Percentiles rank a stretch among this genome's conserved stretches.
Conservation (phyloP, 1,140 invertebrate genomes). For the Nasonia giraulti region DNA sequence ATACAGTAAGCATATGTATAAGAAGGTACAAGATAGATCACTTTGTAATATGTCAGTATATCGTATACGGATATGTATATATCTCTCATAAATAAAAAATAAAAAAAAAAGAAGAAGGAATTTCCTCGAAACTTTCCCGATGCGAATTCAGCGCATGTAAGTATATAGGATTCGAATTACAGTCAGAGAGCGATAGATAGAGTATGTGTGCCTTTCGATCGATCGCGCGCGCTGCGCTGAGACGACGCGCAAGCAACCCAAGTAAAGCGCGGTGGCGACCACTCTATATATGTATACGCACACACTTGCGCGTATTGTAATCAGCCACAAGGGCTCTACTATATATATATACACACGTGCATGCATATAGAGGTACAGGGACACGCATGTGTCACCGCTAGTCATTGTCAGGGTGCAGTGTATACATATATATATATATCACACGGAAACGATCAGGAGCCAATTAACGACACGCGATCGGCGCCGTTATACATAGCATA, state of each 20-base stretch:
- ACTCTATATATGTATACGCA: not conserved
- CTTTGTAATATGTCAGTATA: not conserved
- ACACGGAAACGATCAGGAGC: not conserved
- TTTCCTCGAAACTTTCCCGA: not conserved
- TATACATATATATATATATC: conserved; percentile 13
- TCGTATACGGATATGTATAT: not conserved
- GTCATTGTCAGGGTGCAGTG: not conserved
- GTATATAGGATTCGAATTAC: not conserved
- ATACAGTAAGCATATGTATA: not conserved
- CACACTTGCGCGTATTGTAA: not conserved
- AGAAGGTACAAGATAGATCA: not conserved
- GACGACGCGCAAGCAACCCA: not conserved
- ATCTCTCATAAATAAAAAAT: not conserved
- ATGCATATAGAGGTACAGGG: not conserved
- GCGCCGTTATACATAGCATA: not conserved
- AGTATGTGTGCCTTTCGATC: conserved; percentile 9
- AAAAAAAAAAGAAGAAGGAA: not conserved
- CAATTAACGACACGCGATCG: not conserved
- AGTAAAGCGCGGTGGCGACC: not conserved
- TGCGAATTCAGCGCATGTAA: not conserved
- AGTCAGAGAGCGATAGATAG: not conserved
- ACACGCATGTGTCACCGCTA: not conserved
- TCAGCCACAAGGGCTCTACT: not conserved
- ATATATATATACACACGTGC: not conserved
- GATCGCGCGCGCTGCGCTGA: conserved; percentile 11